Percentiles rank a stretch among this genome's conserved stretches.
Conservation (phyloP, 2,113 vertebrate genomes). For the Apus apus region DNA sequence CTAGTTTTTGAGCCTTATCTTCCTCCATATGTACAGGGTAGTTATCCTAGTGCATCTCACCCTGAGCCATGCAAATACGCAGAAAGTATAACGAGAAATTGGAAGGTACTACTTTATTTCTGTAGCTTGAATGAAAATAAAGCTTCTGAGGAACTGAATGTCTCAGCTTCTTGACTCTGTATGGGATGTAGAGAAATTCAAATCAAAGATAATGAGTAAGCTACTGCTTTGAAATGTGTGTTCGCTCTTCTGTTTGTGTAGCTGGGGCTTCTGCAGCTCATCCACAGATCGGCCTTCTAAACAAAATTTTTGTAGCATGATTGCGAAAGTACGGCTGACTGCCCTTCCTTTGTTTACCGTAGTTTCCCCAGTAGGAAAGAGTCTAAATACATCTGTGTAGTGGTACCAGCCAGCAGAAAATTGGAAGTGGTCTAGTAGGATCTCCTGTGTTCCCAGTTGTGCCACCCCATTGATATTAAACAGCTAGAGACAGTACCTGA, state of each 20-base stretch:
- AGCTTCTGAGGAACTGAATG: constrained; percentile 59
- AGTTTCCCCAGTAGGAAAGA: neutral
- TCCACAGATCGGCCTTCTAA: neutral
- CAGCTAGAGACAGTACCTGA: neutral
- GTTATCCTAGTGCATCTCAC: constrained; percentile 13
- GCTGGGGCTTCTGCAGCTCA: neutral
- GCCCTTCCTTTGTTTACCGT: neutral
- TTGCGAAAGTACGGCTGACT: neutral
- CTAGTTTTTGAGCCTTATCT: constrained; percentile 49
- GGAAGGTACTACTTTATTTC: constrained; percentile 62
- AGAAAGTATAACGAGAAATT: constrained; percentile 27
- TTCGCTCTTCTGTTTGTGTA: rapidly evolving
- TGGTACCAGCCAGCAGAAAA: neutral
- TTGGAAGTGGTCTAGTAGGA: neutral
- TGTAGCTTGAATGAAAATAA: constrained; percentile 71
- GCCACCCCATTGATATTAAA: neutral
- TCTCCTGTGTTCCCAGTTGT: neutral
- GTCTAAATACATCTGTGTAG: neutral
- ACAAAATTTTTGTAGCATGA: rapidly evolving
- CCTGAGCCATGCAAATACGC: neutral
- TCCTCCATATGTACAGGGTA: constrained; percentile 1
- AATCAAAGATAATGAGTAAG: neutral
- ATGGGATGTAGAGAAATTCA: neutral
- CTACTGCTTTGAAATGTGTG: neutral
- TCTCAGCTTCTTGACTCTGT: constrained; percentile 59